phyloP scores from a whole-genome alignment of 2,888 invertebrate genomes.

The Molanna angustata region DNA sequence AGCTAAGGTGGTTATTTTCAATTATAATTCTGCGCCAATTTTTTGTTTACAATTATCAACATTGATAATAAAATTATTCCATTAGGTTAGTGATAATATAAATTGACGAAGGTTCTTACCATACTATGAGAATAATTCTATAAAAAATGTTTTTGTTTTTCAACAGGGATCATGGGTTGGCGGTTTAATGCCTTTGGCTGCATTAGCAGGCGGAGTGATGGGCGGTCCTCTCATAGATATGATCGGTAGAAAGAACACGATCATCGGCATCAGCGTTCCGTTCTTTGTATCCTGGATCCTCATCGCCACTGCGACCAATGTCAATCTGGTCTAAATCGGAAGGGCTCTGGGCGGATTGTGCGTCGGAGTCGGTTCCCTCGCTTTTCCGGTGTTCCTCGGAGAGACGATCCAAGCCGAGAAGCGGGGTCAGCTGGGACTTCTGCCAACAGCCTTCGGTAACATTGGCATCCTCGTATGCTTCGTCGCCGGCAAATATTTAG shows the following conservation, averaged over 20 bases:
- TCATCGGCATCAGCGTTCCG: constrained; percentile 72
- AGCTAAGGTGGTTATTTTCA: too few species aligned
- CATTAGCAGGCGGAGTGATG: constrained; percentile 74
- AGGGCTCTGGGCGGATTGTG: constrained; percentile 82
- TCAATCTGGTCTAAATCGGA: constrained; percentile 76
- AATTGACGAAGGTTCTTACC: too few species aligned
- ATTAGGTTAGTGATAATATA: too few species aligned
- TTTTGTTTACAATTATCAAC: too few species aligned
- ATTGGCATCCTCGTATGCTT: constrained; percentile 79
- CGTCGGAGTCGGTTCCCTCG: constrained; percentile 82
- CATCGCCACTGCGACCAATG: constrained; percentile 72
- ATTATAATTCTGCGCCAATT: too few species aligned
- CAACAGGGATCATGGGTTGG: constrained; percentile 81
- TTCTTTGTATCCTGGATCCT: constrained; percentile 81
- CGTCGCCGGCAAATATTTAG: constrained; percentile 70
- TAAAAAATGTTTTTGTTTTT: constrained; percentile 12
- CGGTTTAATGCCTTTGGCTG: constrained; percentile 84
- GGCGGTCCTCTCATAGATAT: constrained; percentile 86
- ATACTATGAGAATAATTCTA: too few species aligned
- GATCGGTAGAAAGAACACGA: constrained; percentile 77
- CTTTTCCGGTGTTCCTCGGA: constrained; percentile 88
- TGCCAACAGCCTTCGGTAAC: constrained; percentile 87
- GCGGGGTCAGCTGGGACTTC: constrained; percentile 81
- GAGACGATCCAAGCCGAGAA: constrained; percentile 92
- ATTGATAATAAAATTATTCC: too few species aligned